phyloP scores from a whole-genome alignment of 2,797 vertebrate genomes.

The Halcyon badia region DNA sequence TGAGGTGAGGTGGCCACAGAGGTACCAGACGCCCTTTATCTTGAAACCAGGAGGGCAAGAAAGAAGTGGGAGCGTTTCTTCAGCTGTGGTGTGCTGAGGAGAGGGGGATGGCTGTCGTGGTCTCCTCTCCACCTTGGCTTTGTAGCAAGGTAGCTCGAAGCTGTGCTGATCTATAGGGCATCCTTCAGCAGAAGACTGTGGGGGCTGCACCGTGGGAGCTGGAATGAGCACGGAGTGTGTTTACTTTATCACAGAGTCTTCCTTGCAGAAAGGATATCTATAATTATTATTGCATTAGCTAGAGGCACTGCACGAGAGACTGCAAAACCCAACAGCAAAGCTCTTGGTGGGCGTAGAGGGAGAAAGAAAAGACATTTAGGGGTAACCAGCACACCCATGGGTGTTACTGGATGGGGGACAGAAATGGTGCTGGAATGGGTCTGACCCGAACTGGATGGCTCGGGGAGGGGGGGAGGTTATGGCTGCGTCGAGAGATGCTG shows the following conservation, averaged over 20 bases:
- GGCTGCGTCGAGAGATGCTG: neutral
- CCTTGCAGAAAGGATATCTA: neutral
- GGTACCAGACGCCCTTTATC: neutral
- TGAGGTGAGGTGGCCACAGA: neutral
- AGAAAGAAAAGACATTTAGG: neutral
- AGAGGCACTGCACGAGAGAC: neutral
- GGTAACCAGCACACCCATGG: fast-evolving
- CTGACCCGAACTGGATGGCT: fast-evolving
- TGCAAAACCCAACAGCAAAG: fast-evolving
- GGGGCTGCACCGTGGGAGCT: neutral
- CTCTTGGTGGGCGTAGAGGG: neutral
- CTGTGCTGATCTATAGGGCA: neutral
- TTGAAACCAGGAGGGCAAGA: neutral
- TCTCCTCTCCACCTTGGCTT: neutral
- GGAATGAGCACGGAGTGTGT: neutral
- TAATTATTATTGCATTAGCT: neutral
- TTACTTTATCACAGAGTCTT: neutral
- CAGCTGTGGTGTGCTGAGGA: fast-evolving
- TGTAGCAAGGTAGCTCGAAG: neutral
- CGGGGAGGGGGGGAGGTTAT: neutral
- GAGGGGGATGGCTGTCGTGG: fast-evolving
- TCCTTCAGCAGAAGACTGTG: fast-evolving
- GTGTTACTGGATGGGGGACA: neutral
- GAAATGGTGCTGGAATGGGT: neutral
- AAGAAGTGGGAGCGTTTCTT: neutral